Evolutionary conservation across 1,140 invertebrate genomes (phyloP).

Genomic region (Halotydeus destructor): DNA sequence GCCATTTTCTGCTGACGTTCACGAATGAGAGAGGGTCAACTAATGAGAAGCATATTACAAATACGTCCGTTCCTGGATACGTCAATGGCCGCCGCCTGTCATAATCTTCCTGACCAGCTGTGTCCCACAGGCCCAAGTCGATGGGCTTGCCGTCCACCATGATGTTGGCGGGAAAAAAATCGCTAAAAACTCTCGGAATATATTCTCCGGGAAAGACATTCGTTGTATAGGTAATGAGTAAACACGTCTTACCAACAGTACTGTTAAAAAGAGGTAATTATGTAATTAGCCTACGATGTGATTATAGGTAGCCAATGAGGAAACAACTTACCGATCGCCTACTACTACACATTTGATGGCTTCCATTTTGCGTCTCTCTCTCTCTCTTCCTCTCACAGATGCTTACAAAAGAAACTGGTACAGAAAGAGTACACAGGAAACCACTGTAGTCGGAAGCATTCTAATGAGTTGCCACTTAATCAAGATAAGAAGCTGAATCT

Average conservation of each 20-base stretch:
- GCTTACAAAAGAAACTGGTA: too few relatives aligned
- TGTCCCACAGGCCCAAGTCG: constrained; percentile 83
- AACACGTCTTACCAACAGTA: constrained; percentile 95
- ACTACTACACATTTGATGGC: constrained; percentile 47
- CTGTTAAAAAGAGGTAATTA: background rate
- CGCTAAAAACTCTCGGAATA: constrained; percentile 97
- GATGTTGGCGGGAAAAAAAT: constrained; percentile 97
- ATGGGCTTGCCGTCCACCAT: constrained; percentile 99
- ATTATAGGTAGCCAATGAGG: too few relatives aligned
- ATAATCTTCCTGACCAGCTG: constrained; percentile 85
- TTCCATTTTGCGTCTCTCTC: too few relatives aligned
- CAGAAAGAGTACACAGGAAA: too few relatives aligned
- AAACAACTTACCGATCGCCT: constrained; percentile 39
- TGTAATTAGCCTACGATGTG: background rate
- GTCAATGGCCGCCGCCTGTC: constrained; percentile 76
- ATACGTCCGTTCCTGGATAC: constrained; percentile 96
- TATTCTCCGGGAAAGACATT: constrained; percentile 97
- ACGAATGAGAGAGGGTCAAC: constrained; percentile 97
- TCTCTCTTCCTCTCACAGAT: too few relatives aligned
- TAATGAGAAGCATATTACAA: constrained; percentile 91
- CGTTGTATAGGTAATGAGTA: constrained; percentile 95
- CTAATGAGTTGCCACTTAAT: too few relatives aligned
- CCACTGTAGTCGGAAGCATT: too few relatives aligned
- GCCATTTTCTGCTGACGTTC: constrained; percentile 95
- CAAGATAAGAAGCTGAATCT: too few relatives aligned